A percentile compares a stretch with the other conserved stretches of the same genome.
Evolutionary conservation across 2,113 vertebrate genomes (phyloP).

Genomic region (Hepsetus odoe): DNA sequence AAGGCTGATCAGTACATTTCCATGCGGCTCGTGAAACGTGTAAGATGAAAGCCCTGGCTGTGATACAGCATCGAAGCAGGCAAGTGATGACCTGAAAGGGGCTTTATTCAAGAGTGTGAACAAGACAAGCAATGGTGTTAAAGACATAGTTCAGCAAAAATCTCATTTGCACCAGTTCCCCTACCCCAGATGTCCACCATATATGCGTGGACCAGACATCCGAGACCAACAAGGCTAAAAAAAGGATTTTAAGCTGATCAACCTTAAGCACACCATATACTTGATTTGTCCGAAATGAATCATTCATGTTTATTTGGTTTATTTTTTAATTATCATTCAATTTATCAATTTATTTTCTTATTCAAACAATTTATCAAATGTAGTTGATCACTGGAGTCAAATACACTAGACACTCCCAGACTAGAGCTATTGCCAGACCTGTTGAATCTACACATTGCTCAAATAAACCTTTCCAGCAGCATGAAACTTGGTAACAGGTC

Average conservation of each 20-base stretch:
- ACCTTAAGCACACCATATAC: no score
- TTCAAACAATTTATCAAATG: no score
- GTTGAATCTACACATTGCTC: no score
- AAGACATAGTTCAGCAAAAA: neutral
- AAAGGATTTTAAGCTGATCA: neutral
- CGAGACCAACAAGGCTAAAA: neutral
- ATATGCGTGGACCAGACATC: neutral
- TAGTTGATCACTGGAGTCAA: no score
- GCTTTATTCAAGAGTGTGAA: neutral
- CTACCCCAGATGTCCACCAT: neutral
- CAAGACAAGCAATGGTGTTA: neutral
- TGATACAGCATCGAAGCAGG: constrained; percentile 1
- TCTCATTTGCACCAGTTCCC: neutral
- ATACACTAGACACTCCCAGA: no score
- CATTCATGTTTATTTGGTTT: neutral
- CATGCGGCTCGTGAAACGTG: neutral
- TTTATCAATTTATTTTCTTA: no score
- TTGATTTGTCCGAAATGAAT: no score
- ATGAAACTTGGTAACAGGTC: no score
- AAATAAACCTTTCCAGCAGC: no score
- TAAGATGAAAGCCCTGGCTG: constrained; percentile 4
- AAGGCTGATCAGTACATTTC: constrained; percentile 23
- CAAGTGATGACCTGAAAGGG: neutral
- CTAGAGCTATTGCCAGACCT: no score
- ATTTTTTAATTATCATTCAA: no score